Conservation (phyloP, 2,113 vertebrate genomes). For the Dunckerocampus dactyliophorus region DNA sequence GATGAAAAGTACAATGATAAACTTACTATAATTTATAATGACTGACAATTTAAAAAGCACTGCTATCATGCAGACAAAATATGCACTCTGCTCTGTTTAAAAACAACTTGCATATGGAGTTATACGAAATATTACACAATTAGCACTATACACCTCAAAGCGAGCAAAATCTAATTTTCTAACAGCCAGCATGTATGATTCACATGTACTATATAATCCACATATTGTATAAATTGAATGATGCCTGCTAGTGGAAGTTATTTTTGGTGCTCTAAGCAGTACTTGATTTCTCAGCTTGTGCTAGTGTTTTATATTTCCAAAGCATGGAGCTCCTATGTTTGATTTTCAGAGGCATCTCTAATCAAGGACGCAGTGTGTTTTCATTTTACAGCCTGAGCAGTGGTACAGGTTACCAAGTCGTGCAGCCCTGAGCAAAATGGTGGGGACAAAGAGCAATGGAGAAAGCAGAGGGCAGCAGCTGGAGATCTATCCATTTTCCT, state of each 20-base stretch:
- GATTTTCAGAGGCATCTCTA: conserved; percentile 14
- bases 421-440: conserved; percentile 10
- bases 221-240: conserved; percentile 30
- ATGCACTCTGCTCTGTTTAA: no score
- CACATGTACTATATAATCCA: not conserved
- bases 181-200: conserved; percentile 6
- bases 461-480: conserved; percentile 14
- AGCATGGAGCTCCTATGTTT: conserved; percentile 11
- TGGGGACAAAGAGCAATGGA: conserved; percentile 19
- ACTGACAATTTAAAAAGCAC: no score
- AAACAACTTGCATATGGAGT: no score
- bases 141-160: not conserved
- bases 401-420: conserved; percentile 32
- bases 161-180: not conserved
- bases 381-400: conserved; percentile 4
- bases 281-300: conserved; percentile 18
- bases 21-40: no score
- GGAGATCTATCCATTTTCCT: no score
- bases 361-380: conserved; percentile 18
- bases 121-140: not conserved
- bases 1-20: no score
- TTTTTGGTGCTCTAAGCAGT: conserved; percentile 23
- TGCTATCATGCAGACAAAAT: no score
- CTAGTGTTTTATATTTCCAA: conserved; percentile 10
- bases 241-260: conserved; percentile 32